Evolutionary conservation across 2,797 vertebrate genomes (phyloP), one percentile per base, ranked within the genome.

Genomic region (Heteromormyrus szaboi): DNA sequence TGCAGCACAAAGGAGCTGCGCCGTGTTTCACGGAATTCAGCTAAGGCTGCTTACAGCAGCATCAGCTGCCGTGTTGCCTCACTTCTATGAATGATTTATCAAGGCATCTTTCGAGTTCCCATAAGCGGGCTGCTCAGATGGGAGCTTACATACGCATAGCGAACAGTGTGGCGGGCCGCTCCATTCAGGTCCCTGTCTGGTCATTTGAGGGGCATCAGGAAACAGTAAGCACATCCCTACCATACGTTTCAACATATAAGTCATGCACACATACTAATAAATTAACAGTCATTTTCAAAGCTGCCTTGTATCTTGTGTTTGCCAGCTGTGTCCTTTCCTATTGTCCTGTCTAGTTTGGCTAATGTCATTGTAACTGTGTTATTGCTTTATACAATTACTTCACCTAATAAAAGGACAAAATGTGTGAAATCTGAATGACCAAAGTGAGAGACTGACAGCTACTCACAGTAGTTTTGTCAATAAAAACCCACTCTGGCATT

Each of bases 281-380:
- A 83, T 65, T 89, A 89, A 89, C 89, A 89, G 89, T 89, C 89
- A 88, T 89, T 54, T 89, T 84, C 56, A 88, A 84, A 88, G 89
- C 89, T 89, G 89, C 72, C 89, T 88, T 79, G 29, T 88, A 86
- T 5, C 76, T 8, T 83, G 59, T 19, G 14, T 44, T 29, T 79
- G 33, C 65, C 46, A 89, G 86, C 51, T 62, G 44, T 89, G 50
- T 86, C 33, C 41, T 62, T 2, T 48, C 68, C 29, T 83, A 22
- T 44, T 76, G 19, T 46, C 56, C 9, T 79, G 29, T 1, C 54
- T 25, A 41, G 41, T 62, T 48, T 56, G 56, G 54, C 54, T 41
- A 88, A 50, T 19, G n/a, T 44, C 37, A 29, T 46, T 84, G 19
- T 50, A 22, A 88, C 41, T 29, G 50, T 56, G n/a, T 88, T 88